These are phyloP conservation scores for Dasysyrphus tricinctus DNA, from an alignment of 2,888 invertebrate genomes.

Conservation along the genomic window DNA sequence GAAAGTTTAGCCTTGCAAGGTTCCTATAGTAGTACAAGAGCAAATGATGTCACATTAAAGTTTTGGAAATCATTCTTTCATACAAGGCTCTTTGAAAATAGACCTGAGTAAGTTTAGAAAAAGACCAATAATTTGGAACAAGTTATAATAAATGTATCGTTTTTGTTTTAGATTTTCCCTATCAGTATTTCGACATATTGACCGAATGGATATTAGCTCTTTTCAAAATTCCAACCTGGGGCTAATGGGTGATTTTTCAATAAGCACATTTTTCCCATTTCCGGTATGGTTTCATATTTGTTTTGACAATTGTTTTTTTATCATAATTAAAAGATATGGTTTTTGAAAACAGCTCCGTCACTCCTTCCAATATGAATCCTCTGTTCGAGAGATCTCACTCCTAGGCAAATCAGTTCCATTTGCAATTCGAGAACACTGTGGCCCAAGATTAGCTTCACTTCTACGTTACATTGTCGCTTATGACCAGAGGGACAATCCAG, in stretches of 20 bases:
- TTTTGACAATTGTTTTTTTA: too few species aligned
- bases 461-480: conserved; percentile 91
- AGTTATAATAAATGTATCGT: background rate
- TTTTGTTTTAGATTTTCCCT: conserved; percentile 86
- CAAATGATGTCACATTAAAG: conserved; percentile 91
- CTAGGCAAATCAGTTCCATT: conserved; percentile 91
- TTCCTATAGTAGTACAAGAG: conserved; percentile 92
- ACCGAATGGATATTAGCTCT: conserved; percentile 84
- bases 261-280: conserved; percentile 85
- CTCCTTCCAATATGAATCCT: conserved; percentile 94
- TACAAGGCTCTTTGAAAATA: conserved; percentile 84
- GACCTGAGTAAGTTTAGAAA: conserved; percentile 87
- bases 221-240: conserved; percentile 92
- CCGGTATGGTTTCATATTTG: conserved; percentile 77
- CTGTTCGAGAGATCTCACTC: conserved; percentile 91
- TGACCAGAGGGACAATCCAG: conserved; percentile 91
- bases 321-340: background rate
- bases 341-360: conserved; percentile 87
- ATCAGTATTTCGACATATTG: conserved; percentile 88
- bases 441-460: conserved; percentile 95
- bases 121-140: background rate
- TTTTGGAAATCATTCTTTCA: conserved; percentile 93
- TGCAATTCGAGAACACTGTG: conserved; percentile 91
- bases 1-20: conserved; percentile 93
- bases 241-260: conserved; percentile 89